Evolutionary conservation across 2,888 invertebrate genomes (phyloP).

Genomic region (Teleiodes luculella): DNA sequence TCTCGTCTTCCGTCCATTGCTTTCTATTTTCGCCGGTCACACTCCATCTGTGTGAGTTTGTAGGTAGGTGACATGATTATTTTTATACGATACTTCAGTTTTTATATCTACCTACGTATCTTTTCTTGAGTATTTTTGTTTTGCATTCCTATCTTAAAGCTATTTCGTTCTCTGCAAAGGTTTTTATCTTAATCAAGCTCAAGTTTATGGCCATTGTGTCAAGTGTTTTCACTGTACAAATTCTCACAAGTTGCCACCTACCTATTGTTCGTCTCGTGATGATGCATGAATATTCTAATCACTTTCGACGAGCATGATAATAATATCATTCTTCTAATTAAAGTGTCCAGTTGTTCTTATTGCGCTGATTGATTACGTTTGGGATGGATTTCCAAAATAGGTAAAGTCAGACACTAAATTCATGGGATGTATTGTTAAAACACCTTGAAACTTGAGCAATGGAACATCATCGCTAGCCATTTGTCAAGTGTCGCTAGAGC

Average conservation of each 20-base stretch:
- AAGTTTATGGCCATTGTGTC: slow-evolving; percentile 51
- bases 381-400: too few relatives aligned
- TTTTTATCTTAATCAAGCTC: slow-evolving; percentile 20
- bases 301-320: slow-evolving; percentile 22
- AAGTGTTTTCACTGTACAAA: slow-evolving; percentile 34
- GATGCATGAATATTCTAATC: slow-evolving; percentile 21
- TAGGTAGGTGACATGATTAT: slow-evolving; percentile 29
- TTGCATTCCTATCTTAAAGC: not conserved
- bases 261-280: slow-evolving; percentile 23
- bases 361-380: not conserved
- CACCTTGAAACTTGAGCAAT: not conserved
- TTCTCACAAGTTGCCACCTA: slow-evolving; percentile 29
- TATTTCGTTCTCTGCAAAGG: not conserved
- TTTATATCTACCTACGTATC: not conserved
- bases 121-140: not conserved
- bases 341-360: not conserved
- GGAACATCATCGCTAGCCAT: not conserved
- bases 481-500: not conserved
- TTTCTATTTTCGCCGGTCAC: slow-evolving; percentile 74
- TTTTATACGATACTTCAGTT: slow-evolving; percentile 22
- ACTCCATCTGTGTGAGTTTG: slow-evolving; percentile 49
- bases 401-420: too few relatives aligned
- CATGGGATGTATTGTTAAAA: not conserved
- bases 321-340: slow-evolving; percentile 9
- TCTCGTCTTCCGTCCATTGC: slow-evolving; percentile 65